These are phyloP conservation scores for Ailuropoda melanoleuca DNA, from an alignment of 2,113 vertebrate genomes.

Conservation along the genomic window DNA sequence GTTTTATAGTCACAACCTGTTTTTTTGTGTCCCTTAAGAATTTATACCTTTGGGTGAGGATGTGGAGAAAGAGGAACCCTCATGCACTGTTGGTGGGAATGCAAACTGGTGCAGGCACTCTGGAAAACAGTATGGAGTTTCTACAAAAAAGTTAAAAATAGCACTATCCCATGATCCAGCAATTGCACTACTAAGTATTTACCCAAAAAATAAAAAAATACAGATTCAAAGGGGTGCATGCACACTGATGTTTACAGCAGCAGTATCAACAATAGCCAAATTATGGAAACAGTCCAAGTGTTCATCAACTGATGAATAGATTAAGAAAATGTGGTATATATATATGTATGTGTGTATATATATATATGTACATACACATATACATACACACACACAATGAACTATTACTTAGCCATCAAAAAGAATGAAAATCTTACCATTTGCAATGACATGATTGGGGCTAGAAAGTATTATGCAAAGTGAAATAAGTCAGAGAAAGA, in stretches of 20 bases:
- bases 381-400: too few relatives aligned
- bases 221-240: neutral
- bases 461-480: neutral
- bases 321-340: neutral
- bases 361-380: too few relatives aligned
- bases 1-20: constrained; percentile 6
- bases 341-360: neutral
- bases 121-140: neutral
- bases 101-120: neutral
- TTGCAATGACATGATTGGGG: neutral
- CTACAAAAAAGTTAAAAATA: neutral
- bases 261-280: neutral
- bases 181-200: neutral
- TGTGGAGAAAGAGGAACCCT: neutral
- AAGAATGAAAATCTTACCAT: neutral
- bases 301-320: neutral
- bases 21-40: neutral
- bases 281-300: neutral
- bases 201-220: neutral
- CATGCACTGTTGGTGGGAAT: neutral
- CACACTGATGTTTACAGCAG: neutral
- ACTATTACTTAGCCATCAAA: neutral
- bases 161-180: neutral
- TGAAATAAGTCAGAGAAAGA: neutral
- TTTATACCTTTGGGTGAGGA: neutral